phyloP scores from a whole-genome alignment of 64 coral and sea anemone species.

The Porites lutea region DNA sequence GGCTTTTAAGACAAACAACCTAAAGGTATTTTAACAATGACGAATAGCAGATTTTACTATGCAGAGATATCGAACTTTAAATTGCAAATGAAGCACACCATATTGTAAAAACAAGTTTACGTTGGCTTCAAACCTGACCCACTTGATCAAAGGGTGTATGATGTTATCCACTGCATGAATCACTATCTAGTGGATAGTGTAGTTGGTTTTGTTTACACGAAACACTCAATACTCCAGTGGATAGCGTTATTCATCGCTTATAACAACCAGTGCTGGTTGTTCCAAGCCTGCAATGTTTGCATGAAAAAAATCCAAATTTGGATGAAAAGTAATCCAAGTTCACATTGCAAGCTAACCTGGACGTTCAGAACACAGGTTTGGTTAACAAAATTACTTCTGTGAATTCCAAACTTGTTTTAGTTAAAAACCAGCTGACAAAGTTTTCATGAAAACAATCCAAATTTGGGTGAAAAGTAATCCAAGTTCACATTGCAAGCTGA shows the following conservation, averaged over 20 bases:
- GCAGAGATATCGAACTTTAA: conserved; percentile 23
- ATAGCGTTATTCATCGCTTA: no score
- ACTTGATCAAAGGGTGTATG: conserved; percentile 18
- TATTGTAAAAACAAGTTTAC: conserved; percentile 37
- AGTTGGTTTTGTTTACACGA: no score
- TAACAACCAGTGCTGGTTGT: conserved; percentile 1
- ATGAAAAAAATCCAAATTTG: conserved; percentile 42
- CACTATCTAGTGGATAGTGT: neutral
- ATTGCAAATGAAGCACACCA: conserved; percentile 40
- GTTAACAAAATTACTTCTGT: conserved; percentile 21
- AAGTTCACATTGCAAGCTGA: conserved; percentile 46
- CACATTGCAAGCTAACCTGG: conserved; percentile 41
- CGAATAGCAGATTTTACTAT: conserved; percentile 14
- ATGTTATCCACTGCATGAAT: neutral
- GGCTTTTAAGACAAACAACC: conserved; percentile 22
- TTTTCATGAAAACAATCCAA: conserved; percentile 23
- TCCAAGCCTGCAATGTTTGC: conserved; percentile 8
- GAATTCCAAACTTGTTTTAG: conserved; percentile 68
- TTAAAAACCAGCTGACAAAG: conserved; percentile 36
- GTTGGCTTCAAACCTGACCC: conserved; percentile 19
- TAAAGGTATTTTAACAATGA: neutral
- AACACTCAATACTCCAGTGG: no score
- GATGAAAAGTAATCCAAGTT: conserved; percentile 43
- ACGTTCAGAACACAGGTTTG: conserved; percentile 44
- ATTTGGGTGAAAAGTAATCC: conserved; percentile 40